Conservation (phyloP, 2,888 invertebrate species). For the Nephrotoma appendiculata region DNA sequence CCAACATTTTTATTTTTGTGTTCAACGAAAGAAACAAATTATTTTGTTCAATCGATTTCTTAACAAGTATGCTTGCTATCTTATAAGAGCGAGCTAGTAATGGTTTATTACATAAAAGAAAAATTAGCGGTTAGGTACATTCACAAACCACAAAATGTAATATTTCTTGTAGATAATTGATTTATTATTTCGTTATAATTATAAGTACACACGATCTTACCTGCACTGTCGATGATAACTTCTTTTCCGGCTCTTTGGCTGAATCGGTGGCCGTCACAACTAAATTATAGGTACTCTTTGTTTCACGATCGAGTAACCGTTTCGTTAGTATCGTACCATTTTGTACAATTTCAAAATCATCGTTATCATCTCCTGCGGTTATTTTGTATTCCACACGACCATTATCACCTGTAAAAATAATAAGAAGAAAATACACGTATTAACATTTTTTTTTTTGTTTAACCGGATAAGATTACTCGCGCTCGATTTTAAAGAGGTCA, state of each 20-base stretch:
- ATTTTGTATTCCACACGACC: slow-evolving; percentile 72
- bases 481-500: neutral
- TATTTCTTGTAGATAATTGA: neutral
- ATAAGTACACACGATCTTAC: slow-evolving; percentile 25
- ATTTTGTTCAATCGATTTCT: slow-evolving; percentile 6
- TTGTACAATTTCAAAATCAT: slow-evolving; percentile 62
- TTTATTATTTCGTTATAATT: neutral
- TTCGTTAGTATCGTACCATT: slow-evolving; percentile 77
- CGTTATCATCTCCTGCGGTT: slow-evolving; percentile 62
- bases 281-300: slow-evolving; percentile 64
- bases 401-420: slow-evolving; percentile 54
- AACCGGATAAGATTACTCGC: neutral
- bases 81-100: slow-evolving; percentile 5
- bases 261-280: slow-evolving; percentile 76
- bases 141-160: neutral
- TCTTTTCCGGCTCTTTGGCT: slow-evolving; percentile 55
- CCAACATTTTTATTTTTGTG: neutral
- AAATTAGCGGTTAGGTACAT: neutral
- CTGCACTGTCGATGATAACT: slow-evolving; percentile 76
- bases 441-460: neutral
- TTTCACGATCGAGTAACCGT: slow-evolving; percentile 68
- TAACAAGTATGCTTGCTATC: neutral
- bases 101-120: neutral
- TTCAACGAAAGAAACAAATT: neutral
- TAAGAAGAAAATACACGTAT: neutral